phyloP scores from a whole-genome alignment of 2,888 invertebrate species.

The Tenthredo amoena region DNA sequence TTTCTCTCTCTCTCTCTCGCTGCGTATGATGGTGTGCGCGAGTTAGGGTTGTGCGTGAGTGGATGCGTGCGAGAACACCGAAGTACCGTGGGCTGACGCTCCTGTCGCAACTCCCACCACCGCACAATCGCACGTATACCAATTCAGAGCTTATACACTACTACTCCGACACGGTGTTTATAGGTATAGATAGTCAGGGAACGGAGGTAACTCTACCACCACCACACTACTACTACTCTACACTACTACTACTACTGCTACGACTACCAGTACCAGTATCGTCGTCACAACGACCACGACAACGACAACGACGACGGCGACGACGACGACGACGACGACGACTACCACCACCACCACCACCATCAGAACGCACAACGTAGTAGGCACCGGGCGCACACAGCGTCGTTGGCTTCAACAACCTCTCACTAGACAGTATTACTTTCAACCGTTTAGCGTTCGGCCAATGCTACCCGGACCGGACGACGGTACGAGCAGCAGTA shows the following conservation, averaged over 20 bases:
- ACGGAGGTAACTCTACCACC: constrained; percentile 48
- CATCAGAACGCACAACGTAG: constrained; percentile 49
- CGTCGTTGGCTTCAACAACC: constrained; percentile 70
- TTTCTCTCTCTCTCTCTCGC: constrained; percentile 48
- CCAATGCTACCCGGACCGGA: constrained; percentile 66
- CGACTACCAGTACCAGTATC: constrained; percentile 51
- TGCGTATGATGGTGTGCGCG: constrained; percentile 51
- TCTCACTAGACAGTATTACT: constrained; percentile 75
- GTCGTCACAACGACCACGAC: constrained; percentile 21
- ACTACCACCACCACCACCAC: constrained; percentile 53
- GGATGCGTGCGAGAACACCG: constrained; percentile 57
- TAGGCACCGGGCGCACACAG: constrained; percentile 56
- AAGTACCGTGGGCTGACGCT: constrained; percentile 48
- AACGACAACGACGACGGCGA: constrained; percentile 48
- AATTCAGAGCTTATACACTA: not conserved
- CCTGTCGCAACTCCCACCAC: constrained; percentile 52
- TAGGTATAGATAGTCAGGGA: constrained; percentile 14
- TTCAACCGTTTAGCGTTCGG: constrained; percentile 72
- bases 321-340: constrained; percentile 19
- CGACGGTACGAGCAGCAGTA: constrained; percentile 45
- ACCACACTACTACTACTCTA: constrained; percentile 23
- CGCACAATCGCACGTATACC: constrained; percentile 37
- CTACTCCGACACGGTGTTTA: not conserved
- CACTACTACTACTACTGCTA: not conserved
- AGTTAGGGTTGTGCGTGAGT: constrained; percentile 45